These are phyloP conservation scores for Cirrhinus mrigala DNA, from an alignment of 2,797 vertebrate genomes.

Conservation along the genomic window DNA sequence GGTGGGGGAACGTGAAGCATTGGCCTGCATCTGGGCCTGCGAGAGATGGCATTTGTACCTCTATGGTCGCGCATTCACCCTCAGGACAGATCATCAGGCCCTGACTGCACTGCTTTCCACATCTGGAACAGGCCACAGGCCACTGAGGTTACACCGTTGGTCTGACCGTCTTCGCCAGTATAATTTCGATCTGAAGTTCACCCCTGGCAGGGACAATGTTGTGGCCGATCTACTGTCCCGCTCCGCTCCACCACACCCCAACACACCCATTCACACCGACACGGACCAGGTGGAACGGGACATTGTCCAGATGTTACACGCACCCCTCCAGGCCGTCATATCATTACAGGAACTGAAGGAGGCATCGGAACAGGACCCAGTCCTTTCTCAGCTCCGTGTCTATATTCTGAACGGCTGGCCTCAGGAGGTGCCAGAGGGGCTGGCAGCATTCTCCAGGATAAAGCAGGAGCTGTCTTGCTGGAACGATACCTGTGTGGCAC, in stretches of 20 bases:
- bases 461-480: not conserved
- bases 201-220: not conserved
- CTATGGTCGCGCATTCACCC: not conserved
- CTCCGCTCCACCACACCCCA: not conserved
- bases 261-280: not conserved
- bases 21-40: too few species aligned
- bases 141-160: not conserved
- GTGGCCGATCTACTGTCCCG: not conserved
- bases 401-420: not conserved
- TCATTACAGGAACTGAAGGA: not conserved
- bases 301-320: conserved; percentile 39
- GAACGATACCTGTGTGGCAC: conserved; percentile 11
- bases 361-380: not conserved
- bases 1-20: too few species aligned
- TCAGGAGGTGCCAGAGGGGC: not conserved
- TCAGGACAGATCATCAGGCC: not conserved
- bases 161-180: not conserved
- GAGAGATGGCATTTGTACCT: not conserved
- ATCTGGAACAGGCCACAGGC: not conserved
- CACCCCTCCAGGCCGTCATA: not conserved
- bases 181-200: not conserved
- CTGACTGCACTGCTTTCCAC: not conserved
- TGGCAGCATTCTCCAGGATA: not conserved
- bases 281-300: not conserved
- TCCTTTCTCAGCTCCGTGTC: not conserved